Evolutionary conservation across 2,888 invertebrate species (phyloP), one percentile per base, ranked within the genome.

Genomic region (Trichopria drosophilae): DNA sequence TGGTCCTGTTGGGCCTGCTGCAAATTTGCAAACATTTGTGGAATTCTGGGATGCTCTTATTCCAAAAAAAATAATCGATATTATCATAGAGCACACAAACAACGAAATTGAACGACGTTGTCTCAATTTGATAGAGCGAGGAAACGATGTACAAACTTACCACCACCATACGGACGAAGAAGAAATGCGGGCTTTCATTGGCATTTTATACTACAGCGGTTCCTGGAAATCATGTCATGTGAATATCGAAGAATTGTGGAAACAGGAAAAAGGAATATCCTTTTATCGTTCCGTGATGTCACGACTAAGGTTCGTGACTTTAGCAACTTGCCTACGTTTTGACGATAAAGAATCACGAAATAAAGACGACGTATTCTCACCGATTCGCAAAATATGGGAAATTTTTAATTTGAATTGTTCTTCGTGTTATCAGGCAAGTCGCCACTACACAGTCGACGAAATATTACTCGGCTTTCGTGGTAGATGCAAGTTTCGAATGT

Each of bases 21-120:
- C n/a, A 3, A 31, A 54, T 40, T 34, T 18, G 3, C 5, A 41
- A 23, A 51, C 18, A 4, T 36, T 54, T 3, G 19, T 3, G 1
- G 28, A 52, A 41, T 49, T 55, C 23, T 55, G 55, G 50, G 29
- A 55, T 12, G 32, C 34, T 13, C 22, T 55, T 6, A 52, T 53
- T 35, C 7, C 34, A 1, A 29, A 16, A 3, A 15, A 45, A 23
- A 35, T 53, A 2, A 16, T 53, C 7, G 31, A 53, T 7, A 35
- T 50, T 1, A 58, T 58, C 15, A 52, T 50, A 13, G 47, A 55
- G 15, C 23, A 35, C 22, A 58, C 58, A 5, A 55, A 55, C 23
- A 12, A 2, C 0, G 10, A 46, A 53, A 54, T 58, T 10, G 45
- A 57, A 54, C 22, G 34, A 4, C 5, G 6, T 34, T 39, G 47